Base-by-base conservation (phyloP, 2,113 vertebrate species). In the Ramphastos sulfuratus region DNA sequence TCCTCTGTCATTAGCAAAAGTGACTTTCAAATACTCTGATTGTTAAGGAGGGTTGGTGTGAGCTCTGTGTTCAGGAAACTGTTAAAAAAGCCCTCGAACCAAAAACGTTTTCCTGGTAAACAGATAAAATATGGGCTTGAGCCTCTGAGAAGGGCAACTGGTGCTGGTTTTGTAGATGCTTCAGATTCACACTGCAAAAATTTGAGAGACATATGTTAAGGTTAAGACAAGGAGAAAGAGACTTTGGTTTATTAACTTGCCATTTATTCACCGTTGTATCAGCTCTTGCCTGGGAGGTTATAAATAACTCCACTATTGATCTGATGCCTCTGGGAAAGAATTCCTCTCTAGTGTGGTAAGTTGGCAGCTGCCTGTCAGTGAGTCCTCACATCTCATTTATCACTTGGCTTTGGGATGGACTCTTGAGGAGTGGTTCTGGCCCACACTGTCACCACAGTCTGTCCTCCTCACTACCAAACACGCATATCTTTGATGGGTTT, bases 101-200 rank as follows among this genome's bases (percentile, higher is more conserved):
- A 52, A 12, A 55, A 15, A 15, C 7, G 25, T 33, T 82, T 89
- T 31, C 2, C 10, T 27, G 42, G 9, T 10, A 7, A 46, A 3
- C 2, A 1, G 2, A 8, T 23, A 27, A 69, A 24, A 82, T 1
- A 11, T 0, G 2, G 13, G 30, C 27, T 15, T 2, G 27, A 54
- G 14, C 35, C 25, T 48, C 28, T 30, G 52, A 39, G 81, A 3
- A 2, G 25, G 50, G 50, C 50, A 52, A 52, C 50, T 1, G 18
- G 3, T 0, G 10, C 8, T 1, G 7, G 27, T 18, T 83, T 20
- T 69, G 27, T 10, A 4, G 30, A 0, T 0, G 0, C 4, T 21
- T 52, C 1, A 1, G 42, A 1, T 23, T 67, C 8, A 0, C 0
- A 8, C 9, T 9, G 30, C 12, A 16, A 25, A 77, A 37, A 69